phyloP scores from a whole-genome alignment of 2,113 vertebrate species.

The Nansenia antarctica region DNA sequence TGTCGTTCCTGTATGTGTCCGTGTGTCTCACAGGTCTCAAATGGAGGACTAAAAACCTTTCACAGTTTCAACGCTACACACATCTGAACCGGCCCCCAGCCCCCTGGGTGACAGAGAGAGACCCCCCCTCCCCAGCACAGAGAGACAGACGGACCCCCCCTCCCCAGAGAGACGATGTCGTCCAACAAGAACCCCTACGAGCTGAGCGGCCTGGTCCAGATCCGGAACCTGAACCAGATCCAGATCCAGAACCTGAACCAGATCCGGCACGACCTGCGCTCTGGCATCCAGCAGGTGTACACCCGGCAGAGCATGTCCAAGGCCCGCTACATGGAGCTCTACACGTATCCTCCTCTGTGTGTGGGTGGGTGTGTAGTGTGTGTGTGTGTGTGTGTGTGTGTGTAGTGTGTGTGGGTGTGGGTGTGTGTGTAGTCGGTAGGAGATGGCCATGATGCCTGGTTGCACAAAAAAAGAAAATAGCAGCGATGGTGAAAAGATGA shows the following conservation, averaged over 20 bases:
- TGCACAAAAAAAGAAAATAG: not conserved
- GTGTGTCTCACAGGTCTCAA: constrained; percentile 31
- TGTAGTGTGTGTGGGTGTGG: no score
- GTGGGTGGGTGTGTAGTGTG: not conserved
- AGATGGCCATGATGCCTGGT: not conserved
- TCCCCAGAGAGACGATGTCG: constrained; percentile 75
- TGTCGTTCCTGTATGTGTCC: constrained; percentile 10
- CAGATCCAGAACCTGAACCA: no score
- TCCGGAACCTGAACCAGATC: no score
- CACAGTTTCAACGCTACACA: not conserved
- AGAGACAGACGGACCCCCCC: constrained; percentile 9
- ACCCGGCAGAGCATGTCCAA: constrained; percentile 92
- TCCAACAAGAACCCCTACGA: constrained; percentile 87
- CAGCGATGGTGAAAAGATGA: not conserved
- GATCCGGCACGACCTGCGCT: constrained; percentile 90
- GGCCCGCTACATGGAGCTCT: constrained; percentile 92
- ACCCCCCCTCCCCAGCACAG: constrained; percentile 16
- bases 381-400: not conserved
- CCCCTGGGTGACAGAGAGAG: constrained; percentile 3
- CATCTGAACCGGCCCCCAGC: constrained; percentile 20
- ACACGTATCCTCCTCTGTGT: constrained; percentile 84
- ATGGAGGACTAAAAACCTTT: constrained; percentile 56
- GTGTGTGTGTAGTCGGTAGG: no score
- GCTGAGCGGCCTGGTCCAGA: constrained; percentile 89
- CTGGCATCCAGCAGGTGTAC: constrained; percentile 91